Evolutionary conservation across 2,113 vertebrate genomes (phyloP).

Genomic region (Stictonetta naevosa): DNA sequence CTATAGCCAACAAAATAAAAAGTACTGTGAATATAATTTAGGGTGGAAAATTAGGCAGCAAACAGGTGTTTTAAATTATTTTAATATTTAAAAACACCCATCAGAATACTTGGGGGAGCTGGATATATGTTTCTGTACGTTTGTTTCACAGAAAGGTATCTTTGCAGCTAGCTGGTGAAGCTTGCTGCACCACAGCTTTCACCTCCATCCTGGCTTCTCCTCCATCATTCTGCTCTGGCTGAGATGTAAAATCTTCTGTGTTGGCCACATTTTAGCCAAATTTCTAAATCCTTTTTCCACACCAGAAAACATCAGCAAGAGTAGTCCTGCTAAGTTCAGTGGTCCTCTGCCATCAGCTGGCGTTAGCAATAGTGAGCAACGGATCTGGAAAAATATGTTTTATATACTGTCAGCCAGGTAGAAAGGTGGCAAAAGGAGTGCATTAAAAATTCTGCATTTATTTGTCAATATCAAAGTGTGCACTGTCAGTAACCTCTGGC

Average conservation of each 20-base stretch:
- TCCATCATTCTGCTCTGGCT: not conserved
- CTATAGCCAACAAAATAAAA: slow-evolving; percentile 3
- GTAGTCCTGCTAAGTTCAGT: slow-evolving; percentile 4
- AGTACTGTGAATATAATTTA: not conserved
- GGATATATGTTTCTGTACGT: not conserved
- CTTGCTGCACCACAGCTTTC: not conserved
- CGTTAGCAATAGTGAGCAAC: not conserved
- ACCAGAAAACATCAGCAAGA: not conserved
- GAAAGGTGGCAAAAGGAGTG: slow-evolving; percentile 67
- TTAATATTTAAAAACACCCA: slow-evolving; percentile 18
- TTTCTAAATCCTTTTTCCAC: not conserved
- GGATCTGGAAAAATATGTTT: slow-evolving; percentile 40
- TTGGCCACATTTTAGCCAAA: not conserved
- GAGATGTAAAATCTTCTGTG: not conserved
- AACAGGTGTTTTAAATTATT: not conserved
- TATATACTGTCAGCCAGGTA: slow-evolving; percentile 64
- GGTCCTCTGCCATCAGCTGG: not conserved
- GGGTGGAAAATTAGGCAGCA: not conserved
- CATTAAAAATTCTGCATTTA: slow-evolving; percentile 77
- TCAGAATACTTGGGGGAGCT: not conserved
- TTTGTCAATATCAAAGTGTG: slow-evolving; percentile 81
- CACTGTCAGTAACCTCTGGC: slow-evolving; percentile 73
- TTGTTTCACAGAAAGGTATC: slow-evolving; percentile 5
- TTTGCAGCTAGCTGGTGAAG: slow-evolving; percentile 14
- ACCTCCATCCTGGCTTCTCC: fast-evolving